Evolutionary conservation across 2,113 vertebrate genomes (phyloP).

Genomic region (Ophiodon elongatus): DNA sequence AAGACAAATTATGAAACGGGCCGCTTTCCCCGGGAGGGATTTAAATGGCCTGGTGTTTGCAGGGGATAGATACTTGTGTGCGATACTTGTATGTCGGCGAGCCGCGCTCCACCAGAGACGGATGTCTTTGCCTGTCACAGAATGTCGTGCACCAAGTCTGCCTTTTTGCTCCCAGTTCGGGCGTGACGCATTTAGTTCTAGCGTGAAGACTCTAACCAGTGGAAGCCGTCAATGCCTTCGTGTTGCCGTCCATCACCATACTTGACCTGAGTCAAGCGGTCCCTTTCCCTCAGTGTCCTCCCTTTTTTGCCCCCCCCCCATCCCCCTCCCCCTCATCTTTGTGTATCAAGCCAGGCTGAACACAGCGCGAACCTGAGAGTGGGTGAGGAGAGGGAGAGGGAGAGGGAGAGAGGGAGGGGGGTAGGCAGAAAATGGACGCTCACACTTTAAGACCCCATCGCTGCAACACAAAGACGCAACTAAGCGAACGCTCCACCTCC

Average conservation of each 20-base stretch:
- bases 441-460: not conserved
- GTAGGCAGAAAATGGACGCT: not conserved
- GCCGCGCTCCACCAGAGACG: not conserved
- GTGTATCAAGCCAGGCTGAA: slow-evolving; percentile 24
- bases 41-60: slow-evolving; percentile 12
- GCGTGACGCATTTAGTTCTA: not conserved
- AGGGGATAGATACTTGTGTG: not conserved
- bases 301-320: too few relatives aligned
- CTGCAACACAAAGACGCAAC: not conserved
- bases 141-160: not conserved
- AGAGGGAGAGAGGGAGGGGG: not conserved
- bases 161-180: slow-evolving; percentile 23
- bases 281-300: not conserved
- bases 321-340: slow-evolving; percentile 7
- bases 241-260: not conserved
- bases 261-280: slow-evolving; percentile 20
- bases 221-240: not conserved
- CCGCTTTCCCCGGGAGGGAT: slow-evolving; percentile 14
- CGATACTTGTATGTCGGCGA: not conserved
- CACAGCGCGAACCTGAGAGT: slow-evolving; percentile 2
- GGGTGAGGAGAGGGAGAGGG: not conserved
- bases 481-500: not conserved
- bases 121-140: not conserved
- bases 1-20: slow-evolving; percentile 26
- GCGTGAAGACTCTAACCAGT: not conserved